Conservation (phyloP, 2,888 invertebrate genomes). For the Palloptera scutellata region DNA sequence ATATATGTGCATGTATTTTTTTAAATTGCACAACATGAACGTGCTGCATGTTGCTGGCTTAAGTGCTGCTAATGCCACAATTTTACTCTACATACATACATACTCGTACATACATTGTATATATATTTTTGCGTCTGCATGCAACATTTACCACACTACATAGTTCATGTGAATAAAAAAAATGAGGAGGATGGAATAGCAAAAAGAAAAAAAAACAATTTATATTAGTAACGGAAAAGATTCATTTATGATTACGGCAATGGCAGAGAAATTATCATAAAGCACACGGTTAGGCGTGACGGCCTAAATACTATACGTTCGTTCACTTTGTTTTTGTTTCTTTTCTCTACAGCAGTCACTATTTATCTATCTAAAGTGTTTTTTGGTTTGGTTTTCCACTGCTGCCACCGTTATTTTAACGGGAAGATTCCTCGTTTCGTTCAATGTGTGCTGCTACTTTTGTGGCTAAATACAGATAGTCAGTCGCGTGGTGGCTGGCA, state of each 20-base stretch:
- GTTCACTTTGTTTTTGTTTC: background rate
- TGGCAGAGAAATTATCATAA: constrained; percentile 16
- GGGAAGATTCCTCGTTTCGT: background rate
- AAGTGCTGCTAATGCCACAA: too few relatives aligned
- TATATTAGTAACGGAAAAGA: constrained; percentile 1
- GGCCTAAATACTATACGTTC: constrained; percentile 5
- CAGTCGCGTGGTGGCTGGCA: background rate
- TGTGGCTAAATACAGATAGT: constrained; percentile 7
- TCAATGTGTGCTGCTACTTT: background rate
- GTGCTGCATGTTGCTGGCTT: too few relatives aligned
- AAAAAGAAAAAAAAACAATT: too few relatives aligned
- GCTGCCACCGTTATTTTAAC: too few relatives aligned
- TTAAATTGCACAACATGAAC: too few relatives aligned
- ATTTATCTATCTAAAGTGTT: too few relatives aligned
- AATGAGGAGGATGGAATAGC: too few relatives aligned
- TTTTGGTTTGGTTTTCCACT: too few relatives aligned
- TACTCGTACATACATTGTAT: too few relatives aligned
- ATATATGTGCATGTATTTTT: too few relatives aligned
- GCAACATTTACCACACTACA: constrained; percentile 3
- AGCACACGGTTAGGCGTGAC: constrained; percentile 9
- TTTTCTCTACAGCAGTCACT: background rate
- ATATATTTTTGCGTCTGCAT: too few relatives aligned
- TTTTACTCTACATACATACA: too few relatives aligned
- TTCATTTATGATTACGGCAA: constrained; percentile 8
- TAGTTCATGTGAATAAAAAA: background rate